phyloP scores from a whole-genome alignment of 2,888 invertebrate species.

The Dione vanillae region DNA sequence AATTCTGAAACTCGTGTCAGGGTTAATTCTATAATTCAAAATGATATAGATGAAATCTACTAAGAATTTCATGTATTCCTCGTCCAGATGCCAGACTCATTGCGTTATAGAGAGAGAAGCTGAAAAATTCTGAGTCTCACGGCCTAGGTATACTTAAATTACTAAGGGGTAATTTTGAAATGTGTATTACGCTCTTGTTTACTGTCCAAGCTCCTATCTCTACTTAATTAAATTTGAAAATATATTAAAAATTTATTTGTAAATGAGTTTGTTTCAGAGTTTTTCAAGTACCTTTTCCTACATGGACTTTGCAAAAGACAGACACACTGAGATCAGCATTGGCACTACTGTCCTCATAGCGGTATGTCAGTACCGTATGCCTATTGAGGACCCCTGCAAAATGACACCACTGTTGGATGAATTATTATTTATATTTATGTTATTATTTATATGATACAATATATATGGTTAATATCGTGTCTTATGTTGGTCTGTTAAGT shows the following conservation, averaged over 20 bases:
- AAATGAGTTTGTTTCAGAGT: constrained; percentile 37
- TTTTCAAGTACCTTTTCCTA: constrained; percentile 80
- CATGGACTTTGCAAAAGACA: constrained; percentile 83
- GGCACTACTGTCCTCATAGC: constrained; percentile 80
- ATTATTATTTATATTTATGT: neutral
- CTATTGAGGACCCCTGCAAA: constrained; percentile 82
- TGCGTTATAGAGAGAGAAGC: too few relatives aligned
- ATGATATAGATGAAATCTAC: too few relatives aligned
- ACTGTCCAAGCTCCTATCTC: too few relatives aligned
- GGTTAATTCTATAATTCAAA: too few relatives aligned
- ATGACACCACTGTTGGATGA: constrained; percentile 53
- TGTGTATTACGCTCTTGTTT: too few relatives aligned
- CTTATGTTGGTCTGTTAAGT: neutral
- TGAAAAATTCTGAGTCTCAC: too few relatives aligned
- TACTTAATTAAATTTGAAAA: neutral
- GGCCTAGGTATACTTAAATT: too few relatives aligned
- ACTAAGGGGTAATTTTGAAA: too few relatives aligned
- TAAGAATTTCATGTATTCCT: too few relatives aligned
- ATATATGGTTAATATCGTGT: too few relatives aligned
- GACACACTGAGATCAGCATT: constrained; percentile 81
- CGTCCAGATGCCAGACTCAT: too few relatives aligned
- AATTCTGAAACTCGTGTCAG: too few relatives aligned
- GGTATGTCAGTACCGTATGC: constrained; percentile 81
- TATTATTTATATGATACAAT: neutral
- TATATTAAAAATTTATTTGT: neutral